A percentile compares a stretch with the other conserved stretches of the same genome.
These are phyloP conservation scores for Eumaeus atala DNA, from an alignment of 1,140 invertebrate genomes.

Conservation along the genomic window DNA sequence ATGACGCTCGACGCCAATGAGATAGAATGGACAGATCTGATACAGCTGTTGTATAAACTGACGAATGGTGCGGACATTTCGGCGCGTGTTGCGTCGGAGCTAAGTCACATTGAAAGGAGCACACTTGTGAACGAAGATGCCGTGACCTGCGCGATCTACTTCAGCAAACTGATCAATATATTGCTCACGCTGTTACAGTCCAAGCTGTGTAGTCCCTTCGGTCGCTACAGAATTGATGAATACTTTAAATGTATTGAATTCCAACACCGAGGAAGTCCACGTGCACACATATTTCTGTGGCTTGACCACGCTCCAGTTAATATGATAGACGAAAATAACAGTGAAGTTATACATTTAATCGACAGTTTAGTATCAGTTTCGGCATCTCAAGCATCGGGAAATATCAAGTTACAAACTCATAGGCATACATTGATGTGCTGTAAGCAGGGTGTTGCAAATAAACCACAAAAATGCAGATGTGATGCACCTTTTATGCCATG, in stretches of 20 bases:
- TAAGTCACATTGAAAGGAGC: slow-evolving; percentile 33
- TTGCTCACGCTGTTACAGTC: slow-evolving; percentile 14
- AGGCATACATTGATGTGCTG: slow-evolving; percentile 25
- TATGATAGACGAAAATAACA: slow-evolving; percentile 13
- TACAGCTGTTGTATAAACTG: slow-evolving; percentile 42
- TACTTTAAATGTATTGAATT: slow-evolving; percentile 30
- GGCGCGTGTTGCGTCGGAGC: slow-evolving; percentile 11
- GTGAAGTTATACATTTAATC: slow-evolving; percentile 18
- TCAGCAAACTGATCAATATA: slow-evolving; percentile 45
- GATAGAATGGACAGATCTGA: slow-evolving; percentile 42
- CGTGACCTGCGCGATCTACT: slow-evolving; percentile 58
- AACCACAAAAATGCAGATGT: slow-evolving; percentile 27
- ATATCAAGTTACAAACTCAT: slow-evolving; percentile 26
- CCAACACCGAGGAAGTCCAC: slow-evolving; percentile 36
- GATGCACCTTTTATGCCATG: slow-evolving; percentile 28
- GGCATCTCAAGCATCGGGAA: slow-evolving; percentile 22
- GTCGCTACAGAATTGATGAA: slow-evolving; percentile 10
- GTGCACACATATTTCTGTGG: slow-evolving; percentile 32
- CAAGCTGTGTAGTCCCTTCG: slow-evolving; percentile 13
- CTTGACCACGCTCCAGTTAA: slow-evolving; percentile 22
- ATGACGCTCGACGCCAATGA: slow-evolving; percentile 45
- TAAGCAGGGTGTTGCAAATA: slow-evolving; percentile 14
- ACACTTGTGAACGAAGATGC: slow-evolving; percentile 57
- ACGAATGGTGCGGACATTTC: slow-evolving; percentile 15
- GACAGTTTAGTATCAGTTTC: slow-evolving; percentile 29